Conservation (phyloP, 2,888 invertebrate genomes). For the Ophion costatus region DNA sequence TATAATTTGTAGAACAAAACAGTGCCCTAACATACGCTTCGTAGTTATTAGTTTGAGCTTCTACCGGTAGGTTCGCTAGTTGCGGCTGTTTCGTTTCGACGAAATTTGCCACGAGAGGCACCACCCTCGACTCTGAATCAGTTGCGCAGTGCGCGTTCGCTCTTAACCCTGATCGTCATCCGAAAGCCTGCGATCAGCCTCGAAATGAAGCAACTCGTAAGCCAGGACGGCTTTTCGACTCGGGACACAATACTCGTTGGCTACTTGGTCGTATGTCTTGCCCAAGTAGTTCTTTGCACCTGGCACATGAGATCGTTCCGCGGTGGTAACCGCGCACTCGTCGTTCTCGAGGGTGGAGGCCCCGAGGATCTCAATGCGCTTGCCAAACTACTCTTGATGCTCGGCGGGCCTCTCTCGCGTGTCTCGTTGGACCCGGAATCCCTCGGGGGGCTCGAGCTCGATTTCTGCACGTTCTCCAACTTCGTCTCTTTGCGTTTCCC, state of each 20-base stretch:
- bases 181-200: not conserved
- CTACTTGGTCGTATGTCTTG: constrained; percentile 94
- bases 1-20: too few species aligned
- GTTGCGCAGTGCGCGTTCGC: too few species aligned
- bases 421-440: constrained; percentile 42
- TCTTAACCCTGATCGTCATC: too few species aligned
- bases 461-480: not conserved
- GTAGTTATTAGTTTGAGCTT: too few species aligned
- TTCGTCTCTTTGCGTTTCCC: constrained; percentile 69
- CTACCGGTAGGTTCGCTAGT: too few species aligned
- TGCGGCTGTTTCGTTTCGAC: too few species aligned
- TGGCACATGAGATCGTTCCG: constrained; percentile 94
- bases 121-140: too few species aligned
- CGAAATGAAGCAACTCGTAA: not conserved
- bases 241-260: constrained; percentile 18
- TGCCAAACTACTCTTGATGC: constrained; percentile 19
- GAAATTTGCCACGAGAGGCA: too few species aligned
- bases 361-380: constrained; percentile 76
- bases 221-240: not conserved
- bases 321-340: constrained; percentile 94
- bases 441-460: constrained; percentile 29
- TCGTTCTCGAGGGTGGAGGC: constrained; percentile 86
- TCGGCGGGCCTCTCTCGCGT: constrained; percentile 43
- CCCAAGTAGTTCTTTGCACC: constrained; percentile 92
- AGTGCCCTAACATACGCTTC: too few species aligned